Conservation (phyloP, 2,113 vertebrate genomes). For the Egretta garzetta region DNA sequence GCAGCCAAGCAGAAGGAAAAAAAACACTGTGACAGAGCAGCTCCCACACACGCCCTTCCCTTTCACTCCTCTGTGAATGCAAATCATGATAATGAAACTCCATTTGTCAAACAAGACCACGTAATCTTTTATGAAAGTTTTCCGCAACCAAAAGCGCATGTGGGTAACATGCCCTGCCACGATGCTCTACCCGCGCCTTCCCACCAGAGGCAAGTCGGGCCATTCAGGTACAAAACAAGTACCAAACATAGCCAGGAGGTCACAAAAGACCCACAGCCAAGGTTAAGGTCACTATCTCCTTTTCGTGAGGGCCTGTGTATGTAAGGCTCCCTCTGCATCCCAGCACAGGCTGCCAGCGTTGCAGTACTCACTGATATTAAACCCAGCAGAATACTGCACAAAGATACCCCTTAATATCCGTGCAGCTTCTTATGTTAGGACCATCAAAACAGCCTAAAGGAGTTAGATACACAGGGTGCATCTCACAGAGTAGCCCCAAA, state of each 20-base stretch:
- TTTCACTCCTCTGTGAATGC: not conserved
- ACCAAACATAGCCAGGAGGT: not conserved
- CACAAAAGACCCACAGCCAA: not conserved
- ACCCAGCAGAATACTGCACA: not conserved
- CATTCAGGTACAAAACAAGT: not conserved
- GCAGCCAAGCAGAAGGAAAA: not conserved
- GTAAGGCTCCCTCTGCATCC: not conserved
- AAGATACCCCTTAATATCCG: not conserved
- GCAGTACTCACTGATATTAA: not conserved
- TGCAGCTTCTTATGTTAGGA: no score
- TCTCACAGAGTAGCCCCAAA: not conserved
- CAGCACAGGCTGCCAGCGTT: not conserved
- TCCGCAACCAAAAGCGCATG: not conserved
- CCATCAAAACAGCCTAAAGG: not conserved
- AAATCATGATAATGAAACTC: not conserved
- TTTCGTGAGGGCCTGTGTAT: not conserved
- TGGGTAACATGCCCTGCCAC: not conserved
- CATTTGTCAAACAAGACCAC: not conserved
- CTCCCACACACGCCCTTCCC: not conserved
- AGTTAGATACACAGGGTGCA: not conserved
- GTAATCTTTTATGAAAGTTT: not conserved
- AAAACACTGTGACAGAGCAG: not conserved
- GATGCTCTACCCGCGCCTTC: fast-evolving
- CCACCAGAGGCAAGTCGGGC: not conserved
- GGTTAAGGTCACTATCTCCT: not conserved